Conservation (phyloP, 2,797 vertebrate genomes). For the Typhlichthys subterraneus region DNA sequence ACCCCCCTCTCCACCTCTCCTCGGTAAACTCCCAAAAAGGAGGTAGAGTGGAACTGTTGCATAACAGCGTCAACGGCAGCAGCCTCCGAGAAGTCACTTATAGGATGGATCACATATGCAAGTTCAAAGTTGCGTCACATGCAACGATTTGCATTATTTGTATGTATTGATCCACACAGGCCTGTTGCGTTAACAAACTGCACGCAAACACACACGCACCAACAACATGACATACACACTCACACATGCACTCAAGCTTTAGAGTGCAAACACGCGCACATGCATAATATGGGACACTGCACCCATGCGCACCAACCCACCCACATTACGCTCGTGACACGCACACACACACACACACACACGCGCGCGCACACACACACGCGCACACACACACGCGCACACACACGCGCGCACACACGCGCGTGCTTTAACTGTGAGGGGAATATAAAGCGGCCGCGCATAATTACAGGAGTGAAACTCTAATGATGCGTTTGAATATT, state of each 20-base stretch:
- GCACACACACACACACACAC: too few species aligned
- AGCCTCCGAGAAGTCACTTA: neutral
- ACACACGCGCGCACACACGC: too few species aligned
- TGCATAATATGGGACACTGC: neutral
- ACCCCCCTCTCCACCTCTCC: neutral
- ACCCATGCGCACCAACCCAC: too few species aligned
- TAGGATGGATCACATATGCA: neutral
- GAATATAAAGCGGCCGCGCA: too few species aligned
- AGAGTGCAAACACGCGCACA: neutral
- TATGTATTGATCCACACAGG: slow-evolving; percentile 51
- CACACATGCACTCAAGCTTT: too few species aligned
- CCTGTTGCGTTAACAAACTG: neutral
- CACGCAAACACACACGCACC: neutral
- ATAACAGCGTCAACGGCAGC: slow-evolving; percentile 26
- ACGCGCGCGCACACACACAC: too few species aligned
- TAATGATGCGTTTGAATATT: too few species aligned
- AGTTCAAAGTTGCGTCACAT: slow-evolving; percentile 21
- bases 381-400: too few species aligned
- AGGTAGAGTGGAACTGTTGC: slow-evolving; percentile 21
- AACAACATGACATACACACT: too few species aligned
- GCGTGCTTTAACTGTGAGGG: too few species aligned
- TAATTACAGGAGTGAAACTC: too few species aligned
- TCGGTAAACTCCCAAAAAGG: neutral
- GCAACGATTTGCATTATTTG: slow-evolving; percentile 37
- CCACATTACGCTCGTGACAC: too few species aligned